Conservation (phyloP, 2,888 invertebrate genomes). For the Cosmia trapezina region DNA sequence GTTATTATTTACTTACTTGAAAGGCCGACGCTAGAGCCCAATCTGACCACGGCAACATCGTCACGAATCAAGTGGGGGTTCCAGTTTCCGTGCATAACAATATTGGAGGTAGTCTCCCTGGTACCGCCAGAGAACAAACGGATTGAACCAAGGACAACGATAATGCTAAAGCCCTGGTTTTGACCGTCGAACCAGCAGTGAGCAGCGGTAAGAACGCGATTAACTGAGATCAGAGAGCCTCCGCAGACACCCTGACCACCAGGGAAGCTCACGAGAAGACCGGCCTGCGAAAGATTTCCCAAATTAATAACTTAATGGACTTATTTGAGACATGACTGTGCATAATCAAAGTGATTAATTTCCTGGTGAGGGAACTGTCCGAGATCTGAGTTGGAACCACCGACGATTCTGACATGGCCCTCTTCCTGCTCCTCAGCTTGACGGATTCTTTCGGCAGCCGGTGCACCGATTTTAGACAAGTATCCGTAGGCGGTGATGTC, state of each 20-base stretch:
- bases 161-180: conserved; percentile 72
- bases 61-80: conserved; percentile 70
- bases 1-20: background rate
- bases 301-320: background rate
- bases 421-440: conserved; percentile 50
- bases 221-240: conserved; percentile 69
- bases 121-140: conserved; percentile 74
- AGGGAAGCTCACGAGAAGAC: conserved; percentile 40
- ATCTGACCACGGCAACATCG: conserved; percentile 65
- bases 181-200: conserved; percentile 81
- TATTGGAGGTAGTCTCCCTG: conserved; percentile 66
- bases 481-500: conserved; percentile 64
- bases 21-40: background rate
- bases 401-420: conserved; percentile 60
- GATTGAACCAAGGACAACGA: conserved; percentile 75
- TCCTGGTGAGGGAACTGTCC: conserved; percentile 69
- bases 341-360: background rate
- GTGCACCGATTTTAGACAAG: conserved; percentile 58
- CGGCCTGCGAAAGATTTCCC: conserved; percentile 41
- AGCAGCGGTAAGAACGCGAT: conserved; percentile 76
- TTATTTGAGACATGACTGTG: background rate
- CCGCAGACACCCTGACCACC: conserved; percentile 73
- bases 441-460: conserved; percentile 60
- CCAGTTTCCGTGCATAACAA: conserved; percentile 75
- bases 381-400: conserved; percentile 51